phyloP scores from a whole-genome alignment of 2,888 invertebrate genomes.

The Syritta pipiens region DNA sequence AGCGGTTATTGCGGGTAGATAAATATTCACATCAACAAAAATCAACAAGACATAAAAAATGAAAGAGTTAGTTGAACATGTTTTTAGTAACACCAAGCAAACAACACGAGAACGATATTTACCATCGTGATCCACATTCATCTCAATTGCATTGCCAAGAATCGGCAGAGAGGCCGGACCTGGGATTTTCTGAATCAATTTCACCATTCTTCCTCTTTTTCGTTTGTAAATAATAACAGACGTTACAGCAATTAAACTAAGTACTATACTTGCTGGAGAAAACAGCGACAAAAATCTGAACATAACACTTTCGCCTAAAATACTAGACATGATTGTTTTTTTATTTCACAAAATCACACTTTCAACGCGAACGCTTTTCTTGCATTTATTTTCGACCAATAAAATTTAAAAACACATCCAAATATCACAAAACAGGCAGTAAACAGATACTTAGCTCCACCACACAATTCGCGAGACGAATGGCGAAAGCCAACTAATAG shows the following conservation, averaged over 20 bases:
- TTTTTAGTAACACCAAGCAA: slow-evolving; percentile 21
- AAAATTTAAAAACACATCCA: neutral
- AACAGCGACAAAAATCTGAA: slow-evolving; percentile 76
- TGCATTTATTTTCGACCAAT: slow-evolving; percentile 2
- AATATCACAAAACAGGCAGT: neutral
- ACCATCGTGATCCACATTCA: slow-evolving; percentile 83
- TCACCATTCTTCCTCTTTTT: slow-evolving; percentile 78
- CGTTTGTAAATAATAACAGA: slow-evolving; percentile 76
- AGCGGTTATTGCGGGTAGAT: too few relatives aligned
- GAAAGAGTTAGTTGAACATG: slow-evolving; percentile 19
- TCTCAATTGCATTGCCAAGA: slow-evolving; percentile 82
- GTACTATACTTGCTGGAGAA: slow-evolving; percentile 76
- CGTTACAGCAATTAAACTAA: slow-evolving; percentile 72
- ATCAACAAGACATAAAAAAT: too few relatives aligned
- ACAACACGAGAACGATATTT: slow-evolving; percentile 56
- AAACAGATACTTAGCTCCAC: slow-evolving; percentile 15
- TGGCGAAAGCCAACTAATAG: slow-evolving; percentile 77
- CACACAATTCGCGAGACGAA: slow-evolving; percentile 72
- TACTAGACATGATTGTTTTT: slow-evolving; percentile 72
- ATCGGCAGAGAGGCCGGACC: slow-evolving; percentile 82
- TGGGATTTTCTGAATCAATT: slow-evolving; percentile 81
- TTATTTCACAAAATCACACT: neutral
- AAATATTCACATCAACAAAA: too few relatives aligned
- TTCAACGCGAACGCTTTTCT: neutral
- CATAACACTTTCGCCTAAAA: slow-evolving; percentile 77